Percentiles rank a stretch among this genome's conserved stretches.
phyloP scores from a whole-genome alignment of 2,888 invertebrate species.

The Eucera pruinosa region DNA sequence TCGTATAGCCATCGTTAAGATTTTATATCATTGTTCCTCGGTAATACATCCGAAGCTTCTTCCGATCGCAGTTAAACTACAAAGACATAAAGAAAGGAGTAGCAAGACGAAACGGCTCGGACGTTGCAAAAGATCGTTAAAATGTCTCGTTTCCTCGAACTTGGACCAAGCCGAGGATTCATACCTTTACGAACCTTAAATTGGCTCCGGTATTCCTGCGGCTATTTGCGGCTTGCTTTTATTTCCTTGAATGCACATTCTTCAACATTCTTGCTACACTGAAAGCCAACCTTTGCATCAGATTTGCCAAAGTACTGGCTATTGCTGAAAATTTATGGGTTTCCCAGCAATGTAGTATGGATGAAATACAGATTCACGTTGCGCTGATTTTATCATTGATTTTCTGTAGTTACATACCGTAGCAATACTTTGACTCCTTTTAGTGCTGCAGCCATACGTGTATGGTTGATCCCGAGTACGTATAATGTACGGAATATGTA shows the following conservation, averaged over 20 bases:
- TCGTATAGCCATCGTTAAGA: background rate
- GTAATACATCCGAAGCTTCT: background rate
- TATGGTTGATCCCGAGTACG: no score
- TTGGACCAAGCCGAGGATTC: constrained; percentile 41
- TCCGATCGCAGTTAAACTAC: constrained; percentile 16
- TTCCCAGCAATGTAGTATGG: no score
- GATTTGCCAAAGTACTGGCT: background rate
- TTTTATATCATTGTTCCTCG: background rate
- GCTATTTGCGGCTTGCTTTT: constrained; percentile 72
- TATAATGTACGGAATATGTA: no score
- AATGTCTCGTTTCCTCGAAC: constrained; percentile 54
- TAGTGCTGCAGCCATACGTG: no score
- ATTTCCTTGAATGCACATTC: constrained; percentile 70
- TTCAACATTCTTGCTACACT: constrained; percentile 60
- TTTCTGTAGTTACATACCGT: no score
- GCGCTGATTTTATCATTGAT: no score
- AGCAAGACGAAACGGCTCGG: constrained; percentile 33
- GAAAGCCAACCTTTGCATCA: constrained; percentile 21
- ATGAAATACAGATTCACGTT: no score
- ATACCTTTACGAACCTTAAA: constrained; percentile 75
- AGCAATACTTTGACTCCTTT: no score
- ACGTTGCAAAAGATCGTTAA: constrained; percentile 50
- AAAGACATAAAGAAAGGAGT: constrained; percentile 44
- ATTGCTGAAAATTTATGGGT: background rate
- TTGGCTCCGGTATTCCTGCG: constrained; percentile 71